Base-by-base conservation (phyloP, 2,797 vertebrate genomes). In the Phalloptychus januarius region DNA sequence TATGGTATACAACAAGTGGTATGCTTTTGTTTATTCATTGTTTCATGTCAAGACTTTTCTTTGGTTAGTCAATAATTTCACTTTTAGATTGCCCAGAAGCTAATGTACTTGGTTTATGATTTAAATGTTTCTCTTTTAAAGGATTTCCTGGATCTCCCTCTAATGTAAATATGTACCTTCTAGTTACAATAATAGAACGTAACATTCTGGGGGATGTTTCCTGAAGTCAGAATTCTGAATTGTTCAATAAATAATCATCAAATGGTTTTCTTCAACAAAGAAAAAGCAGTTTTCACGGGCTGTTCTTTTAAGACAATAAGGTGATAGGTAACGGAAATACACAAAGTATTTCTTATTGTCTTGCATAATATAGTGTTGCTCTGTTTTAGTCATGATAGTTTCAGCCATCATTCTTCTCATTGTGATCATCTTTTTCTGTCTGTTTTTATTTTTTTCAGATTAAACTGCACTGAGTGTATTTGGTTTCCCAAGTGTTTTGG, bases 401-500 rank as follows among this genome's bases (percentile, higher is more conserved):
- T 65, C 20, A 67, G 4, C 10, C 25, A 25, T 40, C 18, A 65
- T 65, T 38, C 63, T 65, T 7, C 8, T 38, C 20, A 63, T 63
- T 20, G 8, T 63, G 70, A 33, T 36, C 1, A 28, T n/a, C 42
- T 38, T 72, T 12, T 52, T 79, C 71, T 5, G 3, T 8, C 1
- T 71, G 2, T 15, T 2, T 71, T 70, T 67, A 15, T 31, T 23
- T 44, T 1, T 69, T 48, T 28, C 20, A 15, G 45, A 20, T 61
- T 42, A 46, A 7, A 6, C 67, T 8, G 4, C 54, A 75, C 61
- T 44, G 7, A 7, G 7, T 58, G 50, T 54, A 5, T 73, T 33
- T 46, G 16, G 1, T 50, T 44, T 74, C 73, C 77, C 38, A 40
- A 83, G 63, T 72, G 70, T 28, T 79, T 73, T 86, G 79, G 15